phyloP scores from a whole-genome alignment of 2,113 vertebrate species.

The Gymnorhina tibicen region DNA sequence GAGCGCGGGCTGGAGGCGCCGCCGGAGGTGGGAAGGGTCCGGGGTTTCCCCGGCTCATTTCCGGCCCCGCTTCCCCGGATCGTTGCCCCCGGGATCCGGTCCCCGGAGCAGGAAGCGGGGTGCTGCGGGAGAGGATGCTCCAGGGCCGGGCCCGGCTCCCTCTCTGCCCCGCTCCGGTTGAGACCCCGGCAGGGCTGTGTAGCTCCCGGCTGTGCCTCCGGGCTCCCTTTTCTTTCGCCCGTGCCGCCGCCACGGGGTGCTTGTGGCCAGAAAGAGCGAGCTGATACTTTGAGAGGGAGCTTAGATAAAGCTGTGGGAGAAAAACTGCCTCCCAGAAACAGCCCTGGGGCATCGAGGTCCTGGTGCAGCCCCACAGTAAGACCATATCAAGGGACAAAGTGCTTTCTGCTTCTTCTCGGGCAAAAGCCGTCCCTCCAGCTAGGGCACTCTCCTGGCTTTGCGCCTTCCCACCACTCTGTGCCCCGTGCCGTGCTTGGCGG shows the following conservation, averaged over 20 bases:
- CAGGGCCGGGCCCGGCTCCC: not conserved
- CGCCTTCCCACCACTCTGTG: rapidly evolving
- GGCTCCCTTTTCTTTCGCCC: not conserved
- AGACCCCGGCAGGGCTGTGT: not conserved
- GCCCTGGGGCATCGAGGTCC: not conserved
- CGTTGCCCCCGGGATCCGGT: too few relatives aligned
- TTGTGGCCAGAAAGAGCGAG: not conserved
- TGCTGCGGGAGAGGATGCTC: not conserved
- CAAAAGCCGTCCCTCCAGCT: not conserved
- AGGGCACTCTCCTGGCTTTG: not conserved
- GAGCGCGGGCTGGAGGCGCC: not conserved
- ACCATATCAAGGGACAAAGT: not conserved
- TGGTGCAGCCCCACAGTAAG: not conserved
- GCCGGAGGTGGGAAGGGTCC: not conserved
- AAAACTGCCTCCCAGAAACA: not conserved
- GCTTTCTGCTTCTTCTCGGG: not conserved
- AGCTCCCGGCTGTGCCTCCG: not conserved
- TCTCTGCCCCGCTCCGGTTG: not conserved
- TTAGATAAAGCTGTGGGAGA: not conserved
- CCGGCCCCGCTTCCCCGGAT: not conserved
- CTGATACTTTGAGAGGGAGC: not conserved
- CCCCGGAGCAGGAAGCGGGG: rapidly evolving
- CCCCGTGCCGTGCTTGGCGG: rapidly evolving
- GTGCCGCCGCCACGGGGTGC: not conserved
- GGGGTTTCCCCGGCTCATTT: not conserved